A percentile compares a stretch with the other conserved stretches of the same genome.
phyloP scores from a whole-genome alignment of 2,888 invertebrate genomes.

The Melitaea athalia region DNA sequence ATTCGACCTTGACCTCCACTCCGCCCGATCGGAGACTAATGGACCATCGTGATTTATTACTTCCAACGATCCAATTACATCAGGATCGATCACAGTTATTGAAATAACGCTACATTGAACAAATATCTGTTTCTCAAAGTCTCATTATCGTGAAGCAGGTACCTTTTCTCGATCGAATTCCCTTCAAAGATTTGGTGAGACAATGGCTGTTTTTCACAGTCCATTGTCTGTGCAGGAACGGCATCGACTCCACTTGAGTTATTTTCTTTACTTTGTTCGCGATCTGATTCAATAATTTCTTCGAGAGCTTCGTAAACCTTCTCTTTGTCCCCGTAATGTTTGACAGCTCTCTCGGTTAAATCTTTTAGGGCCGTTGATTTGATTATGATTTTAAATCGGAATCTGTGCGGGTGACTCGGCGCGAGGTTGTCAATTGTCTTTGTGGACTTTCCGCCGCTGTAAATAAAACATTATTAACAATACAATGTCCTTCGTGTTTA shows the following conservation, averaged over 20 bases:
- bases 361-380: slow-evolving; percentile 52
- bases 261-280: slow-evolving; percentile 15
- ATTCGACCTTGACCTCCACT: slow-evolving; percentile 29
- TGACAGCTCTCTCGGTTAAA: slow-evolving; percentile 51
- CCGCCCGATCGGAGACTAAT: slow-evolving; percentile 28
- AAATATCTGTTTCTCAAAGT: slow-evolving; percentile 25
- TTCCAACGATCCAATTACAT: slow-evolving; percentile 26
- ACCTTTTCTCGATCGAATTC: slow-evolving; percentile 20
- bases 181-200: slow-evolving; percentile 24
- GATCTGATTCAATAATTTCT: slow-evolving; percentile 19
- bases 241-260: slow-evolving; percentile 15
- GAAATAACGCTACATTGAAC: slow-evolving; percentile 15
- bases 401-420: slow-evolving; percentile 75
- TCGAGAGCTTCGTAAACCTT: slow-evolving; percentile 47
- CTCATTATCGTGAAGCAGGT: slow-evolving; percentile 13
- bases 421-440: slow-evolving; percentile 70
- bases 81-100: slow-evolving; percentile 20
- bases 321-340: slow-evolving; percentile 52
- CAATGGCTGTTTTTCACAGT: slow-evolving; percentile 24
- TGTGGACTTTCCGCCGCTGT: slow-evolving; percentile 71
- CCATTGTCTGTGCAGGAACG: slow-evolving; percentile 17
- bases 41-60: slow-evolving; percentile 33
- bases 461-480: slow-evolving; percentile 32
- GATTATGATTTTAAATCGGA: slow-evolving; percentile 65
- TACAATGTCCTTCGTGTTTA: no score